Evolutionary conservation across 2,888 invertebrate species (phyloP).

Genomic region (Blastobasis adustella): DNA sequence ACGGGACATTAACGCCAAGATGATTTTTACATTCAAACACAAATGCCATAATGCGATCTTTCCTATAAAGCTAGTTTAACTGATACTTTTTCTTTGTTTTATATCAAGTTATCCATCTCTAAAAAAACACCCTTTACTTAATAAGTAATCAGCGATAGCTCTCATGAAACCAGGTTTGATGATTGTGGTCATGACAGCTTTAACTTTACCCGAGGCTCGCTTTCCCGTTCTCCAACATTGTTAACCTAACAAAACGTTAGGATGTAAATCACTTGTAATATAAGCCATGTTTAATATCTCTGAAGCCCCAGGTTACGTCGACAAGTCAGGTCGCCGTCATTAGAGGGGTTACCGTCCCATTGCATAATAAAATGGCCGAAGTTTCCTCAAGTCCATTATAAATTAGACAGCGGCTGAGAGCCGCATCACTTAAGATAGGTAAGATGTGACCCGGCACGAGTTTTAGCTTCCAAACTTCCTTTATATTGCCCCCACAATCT

Average conservation of each 20-base stretch:
- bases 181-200: background rate
- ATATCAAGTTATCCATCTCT: no score
- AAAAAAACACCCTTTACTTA: no score
- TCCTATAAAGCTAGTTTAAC: no score
- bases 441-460: slow-evolving; percentile 70
- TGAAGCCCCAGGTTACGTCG: slow-evolving; percentile 56
- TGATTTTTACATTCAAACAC: no score
- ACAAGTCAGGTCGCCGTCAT: slow-evolving; percentile 67
- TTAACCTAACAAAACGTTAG: slow-evolving; percentile 22
- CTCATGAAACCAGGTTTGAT: background rate
- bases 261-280: slow-evolving; percentile 46
- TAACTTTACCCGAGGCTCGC: background rate
- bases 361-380: slow-evolving; percentile 74
- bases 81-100: no score
- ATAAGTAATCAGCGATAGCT: no score
- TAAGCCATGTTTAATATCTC: slow-evolving; percentile 61
- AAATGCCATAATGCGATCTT: no score
- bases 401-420: slow-evolving; percentile 71
- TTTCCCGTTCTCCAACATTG: background rate
- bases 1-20: no score
- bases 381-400: slow-evolving; percentile 75
- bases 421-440: slow-evolving; percentile 74
- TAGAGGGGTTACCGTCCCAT: slow-evolving; percentile 72
- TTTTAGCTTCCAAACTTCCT: slow-evolving; percentile 60
- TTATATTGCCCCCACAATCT: slow-evolving; percentile 63